Evolutionary conservation across 2,797 vertebrate genomes (phyloP), one percentile per base, ranked within the genome.

Genomic region (Limosa lapponica): DNA sequence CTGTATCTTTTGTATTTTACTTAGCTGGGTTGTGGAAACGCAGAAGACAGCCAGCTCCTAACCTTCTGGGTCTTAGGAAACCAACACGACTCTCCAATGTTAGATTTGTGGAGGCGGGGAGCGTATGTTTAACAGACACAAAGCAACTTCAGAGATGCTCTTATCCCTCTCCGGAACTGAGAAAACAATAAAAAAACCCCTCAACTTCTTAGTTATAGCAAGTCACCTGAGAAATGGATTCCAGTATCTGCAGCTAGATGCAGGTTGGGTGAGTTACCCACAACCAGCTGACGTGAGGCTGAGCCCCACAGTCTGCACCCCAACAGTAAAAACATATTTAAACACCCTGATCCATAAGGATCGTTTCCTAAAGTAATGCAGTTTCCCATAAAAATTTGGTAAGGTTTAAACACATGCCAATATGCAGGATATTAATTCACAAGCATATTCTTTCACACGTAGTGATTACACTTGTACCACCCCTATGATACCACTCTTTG

Each of bases 31-130:
- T 49, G 34, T 30, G 24, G 61, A 83, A 87, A 62, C 23, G 43
- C 0, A 73, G 36, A 67, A 58, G 25, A 25, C 48, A 58, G 61
- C 1, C 69, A 84, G 27, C 6, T 82, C 18, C 19, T 44, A 30
- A 75, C 62, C 67, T 71, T 59, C 43, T 15, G 27, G 9, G 30
- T 67, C 37, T 71, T 28, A 4, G 16, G 67, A 85, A 95, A 85
- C 13, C 14, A 46, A 46, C 5, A 3, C 8, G 37, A 72, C 4
- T 9, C 24, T 46, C 0, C 0, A 78, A 46, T 4, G 2, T 4
- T 65, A 74, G 24, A 37, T 64, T 6, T 74, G 61, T 1, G 3
- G 30, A 91, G 27, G 23, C 5, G 7, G 27, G 34, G 8, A 77
- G 13, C 0, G 0, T 11, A 23, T 6, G 39, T 43, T 66, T 55